Conservation (phyloP, 92 coral and sea anemone genomes). For the Muricea muricata region DNA sequence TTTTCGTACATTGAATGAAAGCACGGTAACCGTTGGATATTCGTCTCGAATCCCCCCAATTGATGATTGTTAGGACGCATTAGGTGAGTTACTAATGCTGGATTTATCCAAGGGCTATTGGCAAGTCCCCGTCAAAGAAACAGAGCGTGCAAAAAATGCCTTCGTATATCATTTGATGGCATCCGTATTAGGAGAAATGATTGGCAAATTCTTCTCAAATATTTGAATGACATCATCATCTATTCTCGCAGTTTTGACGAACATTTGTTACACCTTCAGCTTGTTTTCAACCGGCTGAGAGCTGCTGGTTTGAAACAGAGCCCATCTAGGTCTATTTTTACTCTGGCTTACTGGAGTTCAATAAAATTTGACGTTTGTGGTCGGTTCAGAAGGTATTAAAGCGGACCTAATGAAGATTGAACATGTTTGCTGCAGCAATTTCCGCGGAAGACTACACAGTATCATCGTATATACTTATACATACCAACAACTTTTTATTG, state of each 20-base stretch:
- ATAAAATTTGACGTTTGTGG: no score
- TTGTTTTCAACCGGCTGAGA: constrained; percentile 16
- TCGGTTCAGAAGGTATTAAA: not conserved
- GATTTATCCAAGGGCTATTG: constrained; percentile 38
- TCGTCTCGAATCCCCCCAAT: constrained; percentile 22
- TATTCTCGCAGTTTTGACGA: constrained; percentile 32
- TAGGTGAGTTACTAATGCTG: constrained; percentile 8
- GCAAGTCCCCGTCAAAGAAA: constrained; percentile 28
- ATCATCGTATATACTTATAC: no score
- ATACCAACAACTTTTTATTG: no score
- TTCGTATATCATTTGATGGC: constrained; percentile 25
- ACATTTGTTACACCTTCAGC: constrained; percentile 16
- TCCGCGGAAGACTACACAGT: no score
- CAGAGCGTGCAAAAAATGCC: constrained; percentile 14
- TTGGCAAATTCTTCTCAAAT: constrained; percentile 24
- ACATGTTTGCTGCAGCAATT: no score
- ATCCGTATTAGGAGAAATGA: constrained; percentile 5
- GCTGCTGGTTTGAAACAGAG: constrained; percentile 22
- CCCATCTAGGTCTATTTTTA: constrained; percentile 17
- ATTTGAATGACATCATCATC: constrained; percentile 28
- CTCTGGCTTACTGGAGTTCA: constrained; percentile 1
- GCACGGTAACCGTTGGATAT: constrained; percentile 28
- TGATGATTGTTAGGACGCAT: constrained; percentile 13
- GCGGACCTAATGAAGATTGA: constrained; percentile 7
- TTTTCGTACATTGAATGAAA: constrained; percentile 12